Conservation (phyloP, 2,888 invertebrate species). For the Andricus curvator region DNA sequence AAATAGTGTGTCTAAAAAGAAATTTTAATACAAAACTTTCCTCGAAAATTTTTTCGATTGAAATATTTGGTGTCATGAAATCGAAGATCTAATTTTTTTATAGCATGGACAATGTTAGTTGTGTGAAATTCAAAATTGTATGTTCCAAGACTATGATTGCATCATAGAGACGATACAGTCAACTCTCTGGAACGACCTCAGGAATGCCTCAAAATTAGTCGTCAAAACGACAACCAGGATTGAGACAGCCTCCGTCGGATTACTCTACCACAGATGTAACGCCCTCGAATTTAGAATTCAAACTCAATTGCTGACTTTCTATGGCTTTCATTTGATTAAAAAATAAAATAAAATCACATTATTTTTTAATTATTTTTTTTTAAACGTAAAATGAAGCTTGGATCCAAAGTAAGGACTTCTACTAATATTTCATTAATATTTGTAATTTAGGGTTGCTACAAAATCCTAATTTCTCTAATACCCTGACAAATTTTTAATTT, state of each 20-base stretch:
- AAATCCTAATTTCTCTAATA: too few relatives aligned
- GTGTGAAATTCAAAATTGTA: constrained; percentile 40
- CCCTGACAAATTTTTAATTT: too few relatives aligned
- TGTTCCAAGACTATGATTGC: constrained; percentile 64
- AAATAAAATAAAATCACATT: too few relatives aligned
- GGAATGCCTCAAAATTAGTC: constrained; percentile 47
- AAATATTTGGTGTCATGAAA: not conserved
- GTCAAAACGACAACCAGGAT: constrained; percentile 64
- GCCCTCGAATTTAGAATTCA: constrained; percentile 59
- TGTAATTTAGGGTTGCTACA: too few relatives aligned
- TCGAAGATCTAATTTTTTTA: not conserved
- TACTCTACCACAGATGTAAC: constrained; percentile 73
- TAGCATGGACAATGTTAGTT: not conserved
- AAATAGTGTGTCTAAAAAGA: constrained; percentile 89
- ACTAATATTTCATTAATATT: too few relatives aligned
- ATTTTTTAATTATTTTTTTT: too few relatives aligned
- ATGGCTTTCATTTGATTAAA: constrained; percentile 52
- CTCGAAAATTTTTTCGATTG: not conserved
- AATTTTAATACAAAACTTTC: not conserved
- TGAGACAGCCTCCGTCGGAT: constrained; percentile 54
- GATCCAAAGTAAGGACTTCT: too few relatives aligned
- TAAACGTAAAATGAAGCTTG: too few relatives aligned
- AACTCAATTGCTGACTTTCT: constrained; percentile 69
- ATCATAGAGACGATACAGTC: constrained; percentile 51
- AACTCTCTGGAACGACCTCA: constrained; percentile 63